A percentile compares a stretch with the other conserved stretches of the same genome.
Evolutionary conservation across 1,140 invertebrate species (phyloP).

Genomic region (Octopus bimaculoides): DNA sequence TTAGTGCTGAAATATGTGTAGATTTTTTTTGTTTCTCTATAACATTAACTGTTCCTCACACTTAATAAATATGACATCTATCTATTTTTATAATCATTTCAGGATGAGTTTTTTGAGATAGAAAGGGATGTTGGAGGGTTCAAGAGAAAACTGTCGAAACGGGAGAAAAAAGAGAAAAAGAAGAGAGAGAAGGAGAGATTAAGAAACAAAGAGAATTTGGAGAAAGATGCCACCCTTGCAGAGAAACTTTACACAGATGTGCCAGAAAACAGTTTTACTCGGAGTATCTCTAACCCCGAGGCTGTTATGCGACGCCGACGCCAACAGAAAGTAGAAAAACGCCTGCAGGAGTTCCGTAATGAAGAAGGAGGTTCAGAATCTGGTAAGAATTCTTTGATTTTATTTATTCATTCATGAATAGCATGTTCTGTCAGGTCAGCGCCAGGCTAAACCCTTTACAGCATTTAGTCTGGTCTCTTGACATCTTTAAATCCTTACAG

Average conservation of each 20-base stretch:
- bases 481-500: too few species aligned
- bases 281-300: conserved; percentile 98
- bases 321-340: conserved; percentile 96
- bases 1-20: too few species aligned
- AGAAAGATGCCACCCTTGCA: conserved; percentile 40
- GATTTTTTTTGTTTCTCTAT: not conserved
- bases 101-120: conserved; percentile 15
- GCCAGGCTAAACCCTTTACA: too few species aligned
- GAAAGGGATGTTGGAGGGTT: conserved; percentile 55
- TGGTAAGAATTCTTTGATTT: conserved; percentile 45
- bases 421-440: too few species aligned
- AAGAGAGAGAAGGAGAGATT: conserved; percentile 90
- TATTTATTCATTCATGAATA: not conserved
- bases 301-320: conserved; percentile 94
- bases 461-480: too few species aligned
- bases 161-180: conserved; percentile 97
- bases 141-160: conserved; percentile 91
- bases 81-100: not conserved
- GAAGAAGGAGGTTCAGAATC: conserved; percentile 72
- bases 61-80: too few species aligned
- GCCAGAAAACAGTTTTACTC: conserved; percentile 90
- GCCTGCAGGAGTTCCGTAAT: conserved; percentile 91
- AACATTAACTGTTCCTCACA: not conserved
- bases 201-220: conserved; percentile 63
- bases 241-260: conserved; percentile 67